Evolutionary conservation across 2,797 vertebrate species (phyloP).

Genomic region (Loriculus beryllinus): DNA sequence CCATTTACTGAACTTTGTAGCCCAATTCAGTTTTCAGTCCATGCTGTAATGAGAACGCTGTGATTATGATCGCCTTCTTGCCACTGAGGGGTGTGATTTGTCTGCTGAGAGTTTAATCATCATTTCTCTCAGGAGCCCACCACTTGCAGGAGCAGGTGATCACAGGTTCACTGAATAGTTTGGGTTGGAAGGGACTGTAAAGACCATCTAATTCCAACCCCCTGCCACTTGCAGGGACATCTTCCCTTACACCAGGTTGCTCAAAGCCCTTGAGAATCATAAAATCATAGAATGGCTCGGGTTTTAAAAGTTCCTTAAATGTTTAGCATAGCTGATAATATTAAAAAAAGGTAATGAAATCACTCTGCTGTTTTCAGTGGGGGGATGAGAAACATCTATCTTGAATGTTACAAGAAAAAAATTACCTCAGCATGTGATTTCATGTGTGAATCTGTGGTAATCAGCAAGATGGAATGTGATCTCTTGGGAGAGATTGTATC

Average conservation of each 20-base stretch:
- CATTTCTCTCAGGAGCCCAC: not conserved
- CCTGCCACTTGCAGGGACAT: not conserved
- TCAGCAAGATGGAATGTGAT: conserved; percentile 35
- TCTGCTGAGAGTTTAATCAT: not conserved
- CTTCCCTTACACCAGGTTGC: not conserved
- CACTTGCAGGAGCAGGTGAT: not conserved
- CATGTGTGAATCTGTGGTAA: not conserved
- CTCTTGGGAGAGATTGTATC: not conserved
- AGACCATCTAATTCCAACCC: not conserved
- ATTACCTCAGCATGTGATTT: not conserved
- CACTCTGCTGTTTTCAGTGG: not conserved
- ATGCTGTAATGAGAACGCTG: not conserved
- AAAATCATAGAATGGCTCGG: not conserved
- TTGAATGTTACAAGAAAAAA: not conserved
- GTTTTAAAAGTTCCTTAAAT: not conserved
- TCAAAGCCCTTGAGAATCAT: not conserved
- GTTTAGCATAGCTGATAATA: not conserved
- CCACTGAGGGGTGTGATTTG: not conserved
- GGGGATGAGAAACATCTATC: conserved; percentile 36
- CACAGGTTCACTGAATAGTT: not conserved
- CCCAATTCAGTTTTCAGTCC: not conserved
- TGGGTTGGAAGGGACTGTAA: not conserved
- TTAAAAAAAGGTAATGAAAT: not conserved
- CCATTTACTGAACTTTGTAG: not conserved
- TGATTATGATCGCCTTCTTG: not conserved